A percentile compares a stretch with the other conserved stretches of the same genome.
Evolutionary conservation across 2,113 vertebrate genomes (phyloP).

Genomic region (Climacteris rufus): DNA sequence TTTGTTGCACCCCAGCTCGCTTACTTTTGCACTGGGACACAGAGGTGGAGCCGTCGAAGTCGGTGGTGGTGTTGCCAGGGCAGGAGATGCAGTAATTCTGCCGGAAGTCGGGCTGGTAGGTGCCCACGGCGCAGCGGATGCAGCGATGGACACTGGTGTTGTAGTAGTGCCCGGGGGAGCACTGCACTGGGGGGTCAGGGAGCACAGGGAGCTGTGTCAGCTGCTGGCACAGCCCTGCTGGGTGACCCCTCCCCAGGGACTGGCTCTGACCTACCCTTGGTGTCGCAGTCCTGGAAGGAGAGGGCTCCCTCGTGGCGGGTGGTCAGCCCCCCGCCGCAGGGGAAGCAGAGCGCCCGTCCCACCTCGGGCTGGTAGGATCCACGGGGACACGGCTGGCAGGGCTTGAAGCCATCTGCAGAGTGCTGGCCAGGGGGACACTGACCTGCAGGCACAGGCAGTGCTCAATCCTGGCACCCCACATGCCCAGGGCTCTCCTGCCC

Average conservation of each 20-base stretch:
- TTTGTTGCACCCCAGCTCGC: background rate
- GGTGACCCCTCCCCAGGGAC: background rate
- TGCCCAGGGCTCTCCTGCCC: background rate
- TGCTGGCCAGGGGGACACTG: constrained; percentile 89
- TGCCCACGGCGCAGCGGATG: constrained; percentile 91
- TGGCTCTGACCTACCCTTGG: constrained; percentile 83
- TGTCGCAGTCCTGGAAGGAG: constrained; percentile 95
- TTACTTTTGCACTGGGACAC: constrained; percentile 97
- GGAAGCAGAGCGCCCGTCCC: constrained; percentile 89
- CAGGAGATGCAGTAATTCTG: constrained; percentile 97
- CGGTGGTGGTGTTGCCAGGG: constrained; percentile 94
- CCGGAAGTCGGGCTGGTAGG: constrained; percentile 93
- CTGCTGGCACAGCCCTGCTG: accelerated
- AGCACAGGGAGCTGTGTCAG: background rate
- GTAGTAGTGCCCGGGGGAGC: constrained; percentile 95
- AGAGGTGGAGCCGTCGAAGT: constrained; percentile 94
- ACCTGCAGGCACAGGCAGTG: constrained; percentile 68
- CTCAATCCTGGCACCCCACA: background rate
- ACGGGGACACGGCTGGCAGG: constrained; percentile 86
- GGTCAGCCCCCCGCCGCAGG: constrained; percentile 89
- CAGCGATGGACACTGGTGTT: constrained; percentile 94
- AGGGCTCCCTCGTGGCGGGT: constrained; percentile 89
- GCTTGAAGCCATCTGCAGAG: constrained; percentile 90
- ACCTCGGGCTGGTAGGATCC: constrained; percentile 91
- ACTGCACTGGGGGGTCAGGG: constrained; percentile 80